Evolutionary conservation across 2,888 invertebrate species (phyloP), one percentile per base, ranked within the genome.

Genomic region (Pecten maximus): DNA sequence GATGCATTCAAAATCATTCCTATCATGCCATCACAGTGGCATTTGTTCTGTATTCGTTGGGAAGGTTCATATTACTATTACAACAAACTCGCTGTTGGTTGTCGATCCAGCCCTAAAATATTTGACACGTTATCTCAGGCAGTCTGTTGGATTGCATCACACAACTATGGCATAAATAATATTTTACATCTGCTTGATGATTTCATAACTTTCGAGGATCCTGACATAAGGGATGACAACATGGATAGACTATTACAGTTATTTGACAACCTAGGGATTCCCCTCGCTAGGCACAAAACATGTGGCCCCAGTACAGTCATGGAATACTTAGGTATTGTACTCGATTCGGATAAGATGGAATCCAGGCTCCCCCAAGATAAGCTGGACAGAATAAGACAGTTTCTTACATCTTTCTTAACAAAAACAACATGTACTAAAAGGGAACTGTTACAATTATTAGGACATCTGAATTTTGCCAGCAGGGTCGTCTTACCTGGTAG

Each of bases 61-160:
- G 12, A 44, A 12, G 44, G 44, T 4, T 8, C 4, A 44, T 44
- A 8, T 44, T 44, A 44, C 12, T 44, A 10, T 44, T 44, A 44
- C 44, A 44, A 44, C 12, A 10, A 12, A 6, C 12, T 44, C 35
- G 40, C 88, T 19, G 92, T 93, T 90, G 93, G 93, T 0, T 88
- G 91, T 44, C 88, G 93, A 12, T 90, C 91, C n/a, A 90, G 89
- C 10, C 91, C 92, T 35, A 91, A 91, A n/a, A 91, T 92, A n/a
- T 93, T 93, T 44, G 44, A 44, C 44, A 35, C 50, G 0, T 48
- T 92, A 0, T 90, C 92, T 28, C 40, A 88, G 40, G 91, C 92
- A 19, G 60, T 91, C 2, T 88, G 89, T 88, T 91, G 92, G 92
- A 90, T 92, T 87, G 90, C 92, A 4, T 40, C 35, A 87, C 2